Conservation (phyloP, 37 sponge, comb jelly and placozoan species). For the Hormiphora californensis region DNA sequence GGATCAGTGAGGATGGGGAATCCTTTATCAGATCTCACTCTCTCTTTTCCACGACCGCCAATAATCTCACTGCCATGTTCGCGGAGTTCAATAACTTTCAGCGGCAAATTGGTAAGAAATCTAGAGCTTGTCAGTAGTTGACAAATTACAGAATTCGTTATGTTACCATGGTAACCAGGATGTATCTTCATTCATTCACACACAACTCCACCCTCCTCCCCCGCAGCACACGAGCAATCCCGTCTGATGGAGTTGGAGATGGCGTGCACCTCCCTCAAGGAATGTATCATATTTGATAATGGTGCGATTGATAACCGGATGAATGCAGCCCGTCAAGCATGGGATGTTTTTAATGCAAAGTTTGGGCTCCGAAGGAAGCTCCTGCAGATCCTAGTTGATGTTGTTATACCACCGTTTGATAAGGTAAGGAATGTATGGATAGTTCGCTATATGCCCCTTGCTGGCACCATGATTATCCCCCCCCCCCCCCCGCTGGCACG, state of each 20-base stretch:
- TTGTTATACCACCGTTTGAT: neutral
- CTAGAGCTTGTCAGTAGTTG: too few species aligned
- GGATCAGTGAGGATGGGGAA: constrained; percentile 34
- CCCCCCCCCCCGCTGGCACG: neutral
- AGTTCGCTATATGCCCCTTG: neutral
- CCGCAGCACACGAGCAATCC: constrained; percentile 3
- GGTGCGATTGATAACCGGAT: neutral
- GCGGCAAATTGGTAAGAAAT: constrained; percentile 29
- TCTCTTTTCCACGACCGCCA: neutral
- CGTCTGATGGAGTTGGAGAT: constrained; percentile 39
- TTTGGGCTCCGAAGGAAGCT: constrained; percentile 16
- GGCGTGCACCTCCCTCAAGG: neutral
- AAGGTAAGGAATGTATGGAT: neutral
- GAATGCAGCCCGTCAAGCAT: neutral
- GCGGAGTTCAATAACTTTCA: constrained; percentile 36
- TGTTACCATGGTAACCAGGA: too few species aligned
- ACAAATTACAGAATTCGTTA: too few species aligned
- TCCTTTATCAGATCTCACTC: neutral
- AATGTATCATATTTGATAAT: constrained; percentile 22
- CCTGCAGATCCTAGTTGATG: constrained; percentile 13
- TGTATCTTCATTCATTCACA: too few species aligned
- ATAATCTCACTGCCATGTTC: neutral
- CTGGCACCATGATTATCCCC: neutral
- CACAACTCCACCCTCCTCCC: too few species aligned
- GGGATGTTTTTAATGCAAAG: constrained; percentile 27